Evolutionary conservation across 2,113 vertebrate genomes (phyloP).

Genomic region (Condylura cristata): DNA sequence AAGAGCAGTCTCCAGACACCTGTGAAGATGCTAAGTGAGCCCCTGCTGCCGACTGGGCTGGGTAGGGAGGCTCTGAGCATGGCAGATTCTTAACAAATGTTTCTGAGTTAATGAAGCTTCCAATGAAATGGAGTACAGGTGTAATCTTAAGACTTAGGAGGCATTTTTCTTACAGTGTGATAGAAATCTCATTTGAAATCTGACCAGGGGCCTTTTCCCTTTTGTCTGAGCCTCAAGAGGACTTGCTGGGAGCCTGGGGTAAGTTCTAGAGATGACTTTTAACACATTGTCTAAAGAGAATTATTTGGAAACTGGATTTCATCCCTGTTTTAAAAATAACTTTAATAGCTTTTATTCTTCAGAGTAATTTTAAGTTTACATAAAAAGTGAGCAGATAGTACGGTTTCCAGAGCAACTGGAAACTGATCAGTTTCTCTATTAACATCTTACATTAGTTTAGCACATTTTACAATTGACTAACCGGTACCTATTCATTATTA

Average conservation of each 20-base stretch:
- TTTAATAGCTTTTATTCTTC: not conserved
- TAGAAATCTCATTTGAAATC: not conserved
- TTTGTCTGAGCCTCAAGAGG: not conserved
- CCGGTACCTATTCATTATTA: not conserved
- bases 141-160: not conserved
- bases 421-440: no score
- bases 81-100: not conserved
- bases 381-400: not conserved
- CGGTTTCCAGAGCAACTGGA: no score
- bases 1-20: no score
- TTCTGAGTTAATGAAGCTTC: not conserved
- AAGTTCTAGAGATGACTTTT: not conserved
- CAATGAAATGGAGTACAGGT: not conserved
- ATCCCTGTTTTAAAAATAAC: not conserved
- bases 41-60: no score
- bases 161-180: not conserved
- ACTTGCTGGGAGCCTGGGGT: not conserved
- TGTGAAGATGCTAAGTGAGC: no score
- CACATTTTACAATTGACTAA: not conserved
- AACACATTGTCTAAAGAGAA: not conserved
- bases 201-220: not conserved
- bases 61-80: no score
- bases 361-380: conserved; percentile 17
- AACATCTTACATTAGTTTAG: not conserved
- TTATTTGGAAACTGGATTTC: not conserved